Base-by-base conservation (phyloP, 2,888 invertebrate species). In the Spialia ferax region DNA sequence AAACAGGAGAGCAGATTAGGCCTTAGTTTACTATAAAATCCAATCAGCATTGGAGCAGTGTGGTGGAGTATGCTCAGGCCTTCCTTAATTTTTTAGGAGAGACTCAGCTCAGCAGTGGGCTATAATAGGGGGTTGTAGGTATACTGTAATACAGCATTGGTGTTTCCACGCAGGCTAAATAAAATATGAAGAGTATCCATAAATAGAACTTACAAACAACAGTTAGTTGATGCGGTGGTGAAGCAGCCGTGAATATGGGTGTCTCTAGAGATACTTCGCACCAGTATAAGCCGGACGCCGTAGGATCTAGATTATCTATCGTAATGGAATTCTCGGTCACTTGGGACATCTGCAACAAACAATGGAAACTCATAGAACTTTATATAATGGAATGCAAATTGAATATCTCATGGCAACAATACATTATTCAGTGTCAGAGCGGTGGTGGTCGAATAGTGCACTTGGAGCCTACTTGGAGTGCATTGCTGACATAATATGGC, bases 251-350 rank as follows among this genome's bases (percentile, higher is more conserved):
- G 88, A 96, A 97, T 86, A 97, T 97, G 68, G 97, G 97, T 59
- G 97, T 96, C 86, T 97, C 96, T 80, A 97, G 95, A 71, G 97
- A 97, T 38, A 97, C 97, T 81, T 97, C 96, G 85, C 98, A 98
- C 83, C 96, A 96, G 89, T 97, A 98, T 73, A 95, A 91, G 29
- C 97, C 97, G 8, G 96, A 95, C 60, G 97, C 96, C 69, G 96
- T 95, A 80, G 97, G 97, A 82, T 97, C 96, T 81, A 97, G 93
- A 85, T 96, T 95, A 80, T 96, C 96, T 79, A 97, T 94, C 73
- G 95, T 95, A 79, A 97, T 91, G 1, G 93, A 91, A 77, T 92
- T 93, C 71, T 93, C 93, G 22, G 93, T 93, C 62, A 87, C 88
- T 35, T 87, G 76, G 6, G 94, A 89, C 91, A 92, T 91, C 94